Conservation (phyloP, 2,888 invertebrate genomes). For the Leptopterna dolabrata region DNA sequence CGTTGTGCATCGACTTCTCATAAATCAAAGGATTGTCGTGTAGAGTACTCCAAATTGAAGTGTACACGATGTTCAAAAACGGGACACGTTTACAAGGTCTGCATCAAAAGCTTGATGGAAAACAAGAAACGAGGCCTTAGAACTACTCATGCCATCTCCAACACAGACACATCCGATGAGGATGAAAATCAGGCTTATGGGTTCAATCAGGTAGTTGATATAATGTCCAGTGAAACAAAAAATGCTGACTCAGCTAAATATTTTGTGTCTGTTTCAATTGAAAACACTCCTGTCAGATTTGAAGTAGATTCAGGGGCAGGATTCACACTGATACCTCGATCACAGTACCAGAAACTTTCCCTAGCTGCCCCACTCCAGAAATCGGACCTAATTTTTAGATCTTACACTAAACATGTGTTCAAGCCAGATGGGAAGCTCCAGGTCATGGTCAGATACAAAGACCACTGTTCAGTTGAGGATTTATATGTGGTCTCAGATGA, state of each 20-base stretch:
- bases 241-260: no score
- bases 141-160: background rate
- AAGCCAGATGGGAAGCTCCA: background rate
- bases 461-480: background rate
- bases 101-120: background rate
- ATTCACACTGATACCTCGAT: background rate
- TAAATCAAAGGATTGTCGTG: background rate
- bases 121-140: background rate
- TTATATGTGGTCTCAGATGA: background rate
- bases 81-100: background rate
- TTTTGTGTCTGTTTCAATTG: background rate
- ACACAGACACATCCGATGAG: background rate
- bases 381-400: background rate
- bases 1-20: background rate
- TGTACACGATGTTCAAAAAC: background rate
- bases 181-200: background rate
- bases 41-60: background rate
- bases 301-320: conserved; percentile 40
- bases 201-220: background rate
- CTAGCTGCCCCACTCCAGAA: background rate
- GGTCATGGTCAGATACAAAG: background rate
- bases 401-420: background rate
- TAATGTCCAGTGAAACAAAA: background rate
- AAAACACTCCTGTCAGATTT: no score
- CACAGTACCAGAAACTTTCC: background rate